phyloP scores from a whole-genome alignment of 2,888 invertebrate genomes.

The Bedellia somnulentella region DNA sequence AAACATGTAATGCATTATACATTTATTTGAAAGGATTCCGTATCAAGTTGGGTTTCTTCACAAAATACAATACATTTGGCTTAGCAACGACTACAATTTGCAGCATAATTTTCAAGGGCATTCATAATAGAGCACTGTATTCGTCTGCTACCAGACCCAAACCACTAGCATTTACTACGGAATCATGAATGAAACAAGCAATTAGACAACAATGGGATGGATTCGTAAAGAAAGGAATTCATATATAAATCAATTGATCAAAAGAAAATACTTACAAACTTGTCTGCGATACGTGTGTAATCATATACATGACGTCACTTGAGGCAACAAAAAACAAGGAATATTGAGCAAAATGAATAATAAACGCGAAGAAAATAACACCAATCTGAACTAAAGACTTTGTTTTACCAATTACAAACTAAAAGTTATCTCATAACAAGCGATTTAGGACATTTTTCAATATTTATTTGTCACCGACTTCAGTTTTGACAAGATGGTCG shows the following conservation, averaged over 20 bases:
- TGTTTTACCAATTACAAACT: constrained; percentile 41
- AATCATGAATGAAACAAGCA: constrained; percentile 49
- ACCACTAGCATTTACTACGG: constrained; percentile 22
- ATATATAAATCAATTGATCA: constrained; percentile 39
- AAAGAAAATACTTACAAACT: constrained; percentile 59
- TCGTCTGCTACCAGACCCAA: too few relatives aligned
- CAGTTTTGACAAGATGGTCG: constrained; percentile 64
- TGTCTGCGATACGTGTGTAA: constrained; percentile 57
- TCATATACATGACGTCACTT: constrained; percentile 63
- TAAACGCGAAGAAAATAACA: constrained; percentile 38
- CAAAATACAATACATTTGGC: too few relatives aligned
- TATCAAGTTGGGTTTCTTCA: too few relatives aligned
- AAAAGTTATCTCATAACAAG: constrained; percentile 46
- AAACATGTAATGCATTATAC: too few relatives aligned
- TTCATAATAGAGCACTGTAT: constrained; percentile 22
- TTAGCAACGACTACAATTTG: constrained; percentile 41
- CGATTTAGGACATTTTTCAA: constrained; percentile 56
- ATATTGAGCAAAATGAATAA: constrained; percentile 53
- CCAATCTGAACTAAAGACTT: constrained; percentile 40
- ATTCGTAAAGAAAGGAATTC: constrained; percentile 21
- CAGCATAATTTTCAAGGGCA: constrained; percentile 63
- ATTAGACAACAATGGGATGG: constrained; percentile 22
- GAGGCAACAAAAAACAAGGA: constrained; percentile 56
- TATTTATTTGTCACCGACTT: constrained; percentile 57
- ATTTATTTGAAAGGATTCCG: too few relatives aligned